Evolutionary conservation across 2,113 vertebrate species (phyloP).

Genomic region (Natator depressus): DNA sequence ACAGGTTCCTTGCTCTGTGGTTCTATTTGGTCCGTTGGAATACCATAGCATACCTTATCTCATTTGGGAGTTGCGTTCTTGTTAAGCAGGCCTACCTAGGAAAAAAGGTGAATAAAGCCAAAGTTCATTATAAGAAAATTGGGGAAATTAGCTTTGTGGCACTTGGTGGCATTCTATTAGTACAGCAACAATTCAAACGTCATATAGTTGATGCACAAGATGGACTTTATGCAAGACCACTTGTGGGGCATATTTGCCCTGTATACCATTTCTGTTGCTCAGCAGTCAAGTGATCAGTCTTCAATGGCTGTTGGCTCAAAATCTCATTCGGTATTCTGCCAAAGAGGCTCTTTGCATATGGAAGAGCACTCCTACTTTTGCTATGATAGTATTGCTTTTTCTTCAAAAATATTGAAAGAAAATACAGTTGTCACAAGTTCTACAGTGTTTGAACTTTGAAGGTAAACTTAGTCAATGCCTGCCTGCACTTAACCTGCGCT

Average conservation of each 20-base stretch:
- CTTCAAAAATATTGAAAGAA: neutral
- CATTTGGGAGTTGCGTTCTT: neutral
- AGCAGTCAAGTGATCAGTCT: neutral
- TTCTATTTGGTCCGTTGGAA: neutral
- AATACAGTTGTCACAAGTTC: neutral
- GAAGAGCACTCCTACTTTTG: neutral
- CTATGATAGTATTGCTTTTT: neutral
- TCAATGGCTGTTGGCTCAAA: neutral
- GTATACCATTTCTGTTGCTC: neutral
- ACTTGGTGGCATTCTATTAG: neutral
- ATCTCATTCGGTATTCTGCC: neutral
- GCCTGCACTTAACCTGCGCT: neutral
- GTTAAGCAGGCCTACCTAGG: neutral
- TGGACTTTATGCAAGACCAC: neutral
- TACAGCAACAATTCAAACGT: neutral
- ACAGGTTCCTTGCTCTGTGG: fast-evolving
- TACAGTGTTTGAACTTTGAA: neutral
- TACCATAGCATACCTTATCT: neutral
- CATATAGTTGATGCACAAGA: neutral
- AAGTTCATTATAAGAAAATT: neutral
- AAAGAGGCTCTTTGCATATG: neutral
- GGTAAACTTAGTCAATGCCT: neutral
- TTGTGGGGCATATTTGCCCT: fast-evolving
- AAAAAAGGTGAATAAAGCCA: neutral
- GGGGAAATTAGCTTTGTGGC: neutral